These are phyloP conservation scores for Lomographa bimaculata DNA, from an alignment of 2,888 invertebrate species.

Conservation along the genomic window DNA sequence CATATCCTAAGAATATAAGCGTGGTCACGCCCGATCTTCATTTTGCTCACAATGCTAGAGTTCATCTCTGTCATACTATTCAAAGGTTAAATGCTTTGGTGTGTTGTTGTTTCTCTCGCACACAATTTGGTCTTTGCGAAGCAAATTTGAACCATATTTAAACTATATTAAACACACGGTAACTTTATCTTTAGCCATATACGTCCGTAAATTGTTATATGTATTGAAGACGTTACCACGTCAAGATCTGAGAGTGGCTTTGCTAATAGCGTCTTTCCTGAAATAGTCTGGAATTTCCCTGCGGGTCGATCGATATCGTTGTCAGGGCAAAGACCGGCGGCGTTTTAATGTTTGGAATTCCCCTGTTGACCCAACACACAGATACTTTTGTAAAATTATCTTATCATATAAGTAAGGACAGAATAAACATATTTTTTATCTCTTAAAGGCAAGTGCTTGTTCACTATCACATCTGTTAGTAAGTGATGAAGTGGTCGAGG, in stretches of 20 bases:
- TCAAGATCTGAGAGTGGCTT: slow-evolving; percentile 37
- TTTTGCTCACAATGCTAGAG: slow-evolving; percentile 38
- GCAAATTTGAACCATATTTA: slow-evolving; percentile 12
- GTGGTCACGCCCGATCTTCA: slow-evolving; percentile 56
- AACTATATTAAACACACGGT: background rate
- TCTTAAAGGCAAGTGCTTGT: too few species aligned
- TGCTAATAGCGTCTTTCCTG: slow-evolving; percentile 61
- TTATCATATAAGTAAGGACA: too few species aligned
- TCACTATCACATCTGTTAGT: too few species aligned
- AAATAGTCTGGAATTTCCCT: slow-evolving; percentile 70
- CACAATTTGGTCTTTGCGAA: slow-evolving; percentile 23
- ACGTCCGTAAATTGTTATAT: slow-evolving; percentile 33
- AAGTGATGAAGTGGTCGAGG: too few species aligned
- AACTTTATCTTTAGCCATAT: slow-evolving; percentile 13
- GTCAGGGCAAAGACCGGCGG: slow-evolving; percentile 41
- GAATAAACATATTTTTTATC: too few species aligned
- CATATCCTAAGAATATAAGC: slow-evolving; percentile 58
- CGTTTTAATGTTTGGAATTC: slow-evolving; percentile 35
- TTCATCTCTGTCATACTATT: slow-evolving; percentile 33
- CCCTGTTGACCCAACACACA: background rate
- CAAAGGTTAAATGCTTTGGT: slow-evolving; percentile 22
- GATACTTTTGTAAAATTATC: too few species aligned
- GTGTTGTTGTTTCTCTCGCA: slow-evolving; percentile 41
- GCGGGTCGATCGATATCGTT: slow-evolving; percentile 48
- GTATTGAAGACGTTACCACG: slow-evolving; percentile 17